Conservation (phyloP, 2,797 vertebrate species). For the Uromys caudimaculatus region DNA sequence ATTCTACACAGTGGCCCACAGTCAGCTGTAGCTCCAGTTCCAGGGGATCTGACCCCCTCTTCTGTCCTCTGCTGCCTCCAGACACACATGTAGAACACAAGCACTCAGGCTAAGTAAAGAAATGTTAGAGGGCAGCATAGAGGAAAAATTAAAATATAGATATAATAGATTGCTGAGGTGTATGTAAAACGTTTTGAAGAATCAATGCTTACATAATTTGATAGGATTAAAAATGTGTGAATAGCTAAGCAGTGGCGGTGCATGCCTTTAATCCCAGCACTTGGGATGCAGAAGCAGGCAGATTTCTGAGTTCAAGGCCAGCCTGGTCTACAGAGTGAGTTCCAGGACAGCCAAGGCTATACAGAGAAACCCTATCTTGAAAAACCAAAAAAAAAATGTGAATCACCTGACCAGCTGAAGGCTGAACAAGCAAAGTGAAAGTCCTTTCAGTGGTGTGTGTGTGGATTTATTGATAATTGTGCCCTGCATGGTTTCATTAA, state of each 20-base stretch:
- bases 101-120: constrained; percentile 20
- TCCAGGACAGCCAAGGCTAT: too few species aligned
- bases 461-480: constrained; percentile 35
- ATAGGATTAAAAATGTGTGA: constrained; percentile 57
- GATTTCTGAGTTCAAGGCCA: too few species aligned
- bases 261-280: too few species aligned
- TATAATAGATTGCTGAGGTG: constrained; percentile 17
- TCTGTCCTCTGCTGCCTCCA: background rate
- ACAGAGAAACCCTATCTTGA: too few species aligned
- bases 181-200: constrained; percentile 39
- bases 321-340: too few species aligned
- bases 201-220: constrained; percentile 17
- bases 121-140: constrained; percentile 40
- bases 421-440: constrained; percentile 28
- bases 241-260: background rate
- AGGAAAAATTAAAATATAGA: constrained; percentile 39
- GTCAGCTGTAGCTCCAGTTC: background rate
- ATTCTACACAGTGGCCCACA: background rate
- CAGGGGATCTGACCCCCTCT: background rate
- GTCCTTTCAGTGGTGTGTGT: constrained; percentile 33
- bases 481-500: constrained; percentile 8
- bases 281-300: too few species aligned
- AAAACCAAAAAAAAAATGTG: constrained; percentile 4
- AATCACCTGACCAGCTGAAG: constrained; percentile 35
- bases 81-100: background rate